Evolutionary conservation across 2,888 invertebrate species (phyloP), one percentile per base, ranked within the genome.

Genomic region (Tetropium fuscum): DNA sequence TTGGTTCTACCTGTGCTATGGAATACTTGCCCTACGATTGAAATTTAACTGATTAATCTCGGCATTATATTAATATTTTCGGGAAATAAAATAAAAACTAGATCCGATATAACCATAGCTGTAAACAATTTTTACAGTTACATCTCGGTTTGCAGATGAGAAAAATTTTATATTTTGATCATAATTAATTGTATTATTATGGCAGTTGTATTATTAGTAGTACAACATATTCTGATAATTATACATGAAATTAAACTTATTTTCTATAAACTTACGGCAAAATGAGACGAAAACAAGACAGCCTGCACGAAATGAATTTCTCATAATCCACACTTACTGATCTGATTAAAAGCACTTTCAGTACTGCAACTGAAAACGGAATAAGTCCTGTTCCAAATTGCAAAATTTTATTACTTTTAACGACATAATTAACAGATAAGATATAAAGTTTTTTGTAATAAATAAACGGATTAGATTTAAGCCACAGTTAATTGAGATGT

Each of bases 281-380:
- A n/a, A 20, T 25, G 19, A 40, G 10, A 10, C 11, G 10, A 25
- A 1, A 49, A 49, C 5, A n/a, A 51, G 30, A 51, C 18, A 40
- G 8, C 5, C n/a, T 40, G 4, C 22, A 16, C 38, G 3, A 25
- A 18, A 20, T 16, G 10, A 11, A 18, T 27, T 22, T 51, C 18
- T 51, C 51, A 51, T 51, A 51, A 40, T 51, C 20, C 51, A 40
- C 38, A 49, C 36, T 18, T 25, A 16, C 13, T 16, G n/a, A 18
- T 7, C 22, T 8, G 15, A 10, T 20, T 25, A 8, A 25, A 40
- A 8, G 7, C 34, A 51, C 22, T 51, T 15, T 10, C n/a, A 7
- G 1, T 11, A 51, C 25, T 40, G 40, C 6, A 16, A 27, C 8
- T 22, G 13, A 15, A 40, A 20, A n/a, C 1, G 15, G 7, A 8